Evolutionary conservation across 2,113 vertebrate species (phyloP).

Genomic region (Hoplias malabaricus): DNA sequence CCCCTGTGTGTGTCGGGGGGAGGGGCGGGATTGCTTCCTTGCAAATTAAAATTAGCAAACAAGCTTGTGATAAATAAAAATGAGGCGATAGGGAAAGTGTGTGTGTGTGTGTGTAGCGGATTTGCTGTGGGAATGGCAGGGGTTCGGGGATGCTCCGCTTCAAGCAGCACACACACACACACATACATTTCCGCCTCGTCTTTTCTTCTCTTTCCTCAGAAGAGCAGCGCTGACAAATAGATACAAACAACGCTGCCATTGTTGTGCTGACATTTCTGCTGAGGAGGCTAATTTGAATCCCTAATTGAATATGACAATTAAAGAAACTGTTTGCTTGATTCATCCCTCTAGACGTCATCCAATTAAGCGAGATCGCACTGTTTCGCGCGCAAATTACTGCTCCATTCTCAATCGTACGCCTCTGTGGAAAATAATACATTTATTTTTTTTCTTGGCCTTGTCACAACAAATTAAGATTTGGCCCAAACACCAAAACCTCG

Average conservation of each 20-base stretch:
- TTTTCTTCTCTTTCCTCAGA: conserved; percentile 57
- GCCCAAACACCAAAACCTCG: conserved; percentile 12
- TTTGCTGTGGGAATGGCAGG: conserved; percentile 66
- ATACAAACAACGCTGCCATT: conserved; percentile 72
- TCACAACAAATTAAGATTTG: conserved; percentile 44
- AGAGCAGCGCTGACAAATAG: conserved; percentile 68
- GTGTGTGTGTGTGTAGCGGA: conserved; percentile 56
- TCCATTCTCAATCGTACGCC: conserved; percentile 63
- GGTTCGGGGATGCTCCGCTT: conserved; percentile 68
- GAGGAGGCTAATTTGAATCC: conserved; percentile 76
- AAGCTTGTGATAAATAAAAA: conserved; percentile 96
- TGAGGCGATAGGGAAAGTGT: conserved; percentile 61
- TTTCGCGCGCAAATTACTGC: conserved; percentile 73
- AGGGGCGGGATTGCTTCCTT: conserved; percentile 80
- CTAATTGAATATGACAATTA: conserved; percentile 83
- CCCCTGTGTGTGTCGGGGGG: conserved; percentile 78
- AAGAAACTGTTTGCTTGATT: conserved; percentile 74
- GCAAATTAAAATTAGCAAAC: conserved; percentile 99
- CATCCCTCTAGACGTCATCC: conserved; percentile 77
- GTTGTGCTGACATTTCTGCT: conserved; percentile 68
- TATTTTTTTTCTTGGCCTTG: conserved; percentile 46
- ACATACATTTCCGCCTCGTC: conserved; percentile 50
- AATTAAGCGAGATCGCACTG: conserved; percentile 74
- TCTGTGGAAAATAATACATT: conserved; percentile 62
- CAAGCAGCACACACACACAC: conserved; percentile 54